Conservation (phyloP, 1,140 invertebrate species). For the Delia radicum region DNA sequence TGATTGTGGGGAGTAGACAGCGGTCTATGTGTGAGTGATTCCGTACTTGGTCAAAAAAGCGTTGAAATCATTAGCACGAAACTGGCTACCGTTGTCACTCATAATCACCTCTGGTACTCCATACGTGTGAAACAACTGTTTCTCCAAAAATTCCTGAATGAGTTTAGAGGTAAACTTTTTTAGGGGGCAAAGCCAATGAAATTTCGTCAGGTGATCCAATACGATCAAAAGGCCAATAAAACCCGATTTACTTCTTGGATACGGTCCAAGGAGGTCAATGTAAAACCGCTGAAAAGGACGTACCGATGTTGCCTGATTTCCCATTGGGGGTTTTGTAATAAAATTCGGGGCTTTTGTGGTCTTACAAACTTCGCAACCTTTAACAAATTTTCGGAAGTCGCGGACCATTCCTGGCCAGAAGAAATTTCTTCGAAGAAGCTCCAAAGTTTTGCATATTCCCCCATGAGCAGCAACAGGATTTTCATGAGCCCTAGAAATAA, state of each 20-base stretch:
- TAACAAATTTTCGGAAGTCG: not conserved
- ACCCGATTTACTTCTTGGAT: not conserved
- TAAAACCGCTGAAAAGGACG: slow-evolving; percentile 13
- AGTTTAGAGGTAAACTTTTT: not conserved
- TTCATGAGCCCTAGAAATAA: not conserved
- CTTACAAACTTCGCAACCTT: slow-evolving; percentile 9
- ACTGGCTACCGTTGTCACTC: slow-evolving; percentile 21
- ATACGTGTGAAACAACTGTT: not conserved
- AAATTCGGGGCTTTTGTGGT: slow-evolving; percentile 2
- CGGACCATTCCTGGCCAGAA: not conserved
- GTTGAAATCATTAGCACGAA: not conserved
- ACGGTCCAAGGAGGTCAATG: slow-evolving; percentile 23
- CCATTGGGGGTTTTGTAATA: not conserved
- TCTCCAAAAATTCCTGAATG: not conserved
- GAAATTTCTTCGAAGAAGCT: not conserved
- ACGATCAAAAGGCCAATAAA: not conserved
- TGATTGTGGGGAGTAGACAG: slow-evolving; percentile 10
- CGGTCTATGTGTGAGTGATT: not conserved
- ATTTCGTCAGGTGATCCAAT: slow-evolving; percentile 16
- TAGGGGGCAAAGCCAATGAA: too few species aligned
- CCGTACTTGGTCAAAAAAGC: not conserved
- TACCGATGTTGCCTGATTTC: not conserved
- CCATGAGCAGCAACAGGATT: not conserved
- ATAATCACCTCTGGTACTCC: not conserved
- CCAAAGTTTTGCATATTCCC: slow-evolving; percentile 19